Conservation (phyloP, 2,113 vertebrate genomes). For the Paradisaea rubra region DNA sequence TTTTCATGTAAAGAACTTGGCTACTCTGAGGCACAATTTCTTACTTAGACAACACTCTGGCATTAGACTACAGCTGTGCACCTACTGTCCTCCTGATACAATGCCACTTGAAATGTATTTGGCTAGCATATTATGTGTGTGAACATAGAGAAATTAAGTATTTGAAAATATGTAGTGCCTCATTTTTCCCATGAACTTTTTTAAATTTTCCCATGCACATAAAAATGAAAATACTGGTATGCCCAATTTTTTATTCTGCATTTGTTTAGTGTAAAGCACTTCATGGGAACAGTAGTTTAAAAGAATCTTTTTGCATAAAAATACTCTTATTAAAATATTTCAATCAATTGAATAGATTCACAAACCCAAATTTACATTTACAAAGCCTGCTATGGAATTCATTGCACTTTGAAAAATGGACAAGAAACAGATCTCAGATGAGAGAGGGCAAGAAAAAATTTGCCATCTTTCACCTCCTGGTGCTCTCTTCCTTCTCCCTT, state of each 20-base stretch:
- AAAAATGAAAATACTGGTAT: constrained; percentile 15
- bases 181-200: background rate
- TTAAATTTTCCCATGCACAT: background rate
- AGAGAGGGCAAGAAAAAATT: background rate
- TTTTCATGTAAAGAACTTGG: background rate
- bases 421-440: background rate
- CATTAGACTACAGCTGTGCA: background rate
- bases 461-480: background rate
- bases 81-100: background rate
- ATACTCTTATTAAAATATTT: constrained; percentile 8
- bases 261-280: background rate
- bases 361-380: background rate
- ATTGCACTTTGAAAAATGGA: background rate
- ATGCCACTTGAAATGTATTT: background rate
- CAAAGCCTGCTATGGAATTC: background rate
- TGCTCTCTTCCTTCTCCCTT: background rate
- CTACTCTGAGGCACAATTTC: background rate
- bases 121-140: background rate
- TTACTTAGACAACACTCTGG: background rate
- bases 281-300: background rate
- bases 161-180: background rate
- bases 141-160: background rate
- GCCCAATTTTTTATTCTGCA: background rate
- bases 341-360: constrained; percentile 1
- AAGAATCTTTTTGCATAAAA: background rate